phyloP scores from a whole-genome alignment of 37 sponge, comb jelly and placozoan genomes.

The Ianthella basta region DNA sequence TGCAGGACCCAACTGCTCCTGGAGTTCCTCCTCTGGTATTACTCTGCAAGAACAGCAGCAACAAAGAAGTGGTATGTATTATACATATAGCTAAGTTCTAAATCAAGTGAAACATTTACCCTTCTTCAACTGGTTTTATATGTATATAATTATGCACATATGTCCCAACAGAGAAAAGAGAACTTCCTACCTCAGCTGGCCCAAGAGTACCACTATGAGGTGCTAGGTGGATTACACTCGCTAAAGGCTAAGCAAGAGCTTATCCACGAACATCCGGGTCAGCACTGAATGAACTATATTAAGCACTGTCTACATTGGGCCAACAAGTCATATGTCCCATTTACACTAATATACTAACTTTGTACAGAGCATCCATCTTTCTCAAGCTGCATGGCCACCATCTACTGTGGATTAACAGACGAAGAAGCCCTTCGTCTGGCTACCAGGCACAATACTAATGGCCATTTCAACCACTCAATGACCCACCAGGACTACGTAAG shows the following conservation, averaged over 20 bases:
- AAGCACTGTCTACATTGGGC: neutral
- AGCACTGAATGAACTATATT: neutral
- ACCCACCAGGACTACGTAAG: no score
- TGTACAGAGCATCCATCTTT: neutral
- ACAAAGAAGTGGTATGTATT: neutral
- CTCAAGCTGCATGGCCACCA: neutral
- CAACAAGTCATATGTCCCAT: neutral
- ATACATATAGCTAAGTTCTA: neutral
- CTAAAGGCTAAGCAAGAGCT: neutral
- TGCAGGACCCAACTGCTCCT: no score
- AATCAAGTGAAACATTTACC: neutral
- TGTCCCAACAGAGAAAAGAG: neutral
- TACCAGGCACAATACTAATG: no score
- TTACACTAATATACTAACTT: neutral
- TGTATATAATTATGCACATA: neutral
- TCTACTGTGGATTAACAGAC: no score
- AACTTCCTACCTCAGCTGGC: neutral
- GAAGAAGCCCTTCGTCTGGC: no score
- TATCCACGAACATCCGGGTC: neutral
- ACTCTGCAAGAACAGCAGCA: neutral
- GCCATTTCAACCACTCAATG: no score
- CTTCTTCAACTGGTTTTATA: neutral
- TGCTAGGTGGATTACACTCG: neutral
- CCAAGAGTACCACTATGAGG: conserved; percentile 5
- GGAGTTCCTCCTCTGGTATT: neutral